Base-by-base conservation (phyloP, 2,888 invertebrate genomes). In the Oscheius myriophilus region DNA sequence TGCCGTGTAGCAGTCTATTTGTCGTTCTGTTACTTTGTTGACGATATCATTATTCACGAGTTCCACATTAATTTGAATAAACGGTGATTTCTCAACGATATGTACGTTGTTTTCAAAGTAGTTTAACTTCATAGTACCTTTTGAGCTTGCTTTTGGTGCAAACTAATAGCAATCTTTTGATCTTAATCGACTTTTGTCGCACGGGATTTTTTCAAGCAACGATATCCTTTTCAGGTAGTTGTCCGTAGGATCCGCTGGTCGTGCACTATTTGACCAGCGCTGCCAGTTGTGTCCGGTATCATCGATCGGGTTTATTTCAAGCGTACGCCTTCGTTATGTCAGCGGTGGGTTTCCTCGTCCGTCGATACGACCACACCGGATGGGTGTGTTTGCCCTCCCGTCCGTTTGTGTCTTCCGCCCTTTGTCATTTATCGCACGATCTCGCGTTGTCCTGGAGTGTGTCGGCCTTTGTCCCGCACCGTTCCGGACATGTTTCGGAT, bases 301-400 rank as follows among this genome's bases (percentile, higher is more conserved):
- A 61, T 61, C 61, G 61, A 61, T 61, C 49, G 61, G 33, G 14
- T 49, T 46, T 49, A 61, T 61, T 39, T 49, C 14, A 61, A 49
- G 61, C 61, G 49, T 21, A 61, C 61, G 23, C 14, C 54, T 54
- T 39, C 61, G 49, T 49, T 46, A 61, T 61, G 61, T 49, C 61
- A 61, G 46, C 33, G 61, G 61, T 61, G 26, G 46, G 61, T 61
- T 25, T 45, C 21, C 18, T 14, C 45, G 39, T 14, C 12, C 25
- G 39, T 33, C 55, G 25, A 39, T n/a, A n/a, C 18, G 16, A 39
- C 57, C 39, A 25, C 33, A 33, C 61, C 57, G 23, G 26, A 23
- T 59, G 23, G 26, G 18, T 59, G 46, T 61, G 61, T 61, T 49
- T 61, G 61, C 39, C 21, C 46, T 43, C 23, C 18, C 43, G 58